Evolutionary conservation across 2,797 vertebrate genomes (phyloP).

Genomic region (Acipenser ruthenus): DNA sequence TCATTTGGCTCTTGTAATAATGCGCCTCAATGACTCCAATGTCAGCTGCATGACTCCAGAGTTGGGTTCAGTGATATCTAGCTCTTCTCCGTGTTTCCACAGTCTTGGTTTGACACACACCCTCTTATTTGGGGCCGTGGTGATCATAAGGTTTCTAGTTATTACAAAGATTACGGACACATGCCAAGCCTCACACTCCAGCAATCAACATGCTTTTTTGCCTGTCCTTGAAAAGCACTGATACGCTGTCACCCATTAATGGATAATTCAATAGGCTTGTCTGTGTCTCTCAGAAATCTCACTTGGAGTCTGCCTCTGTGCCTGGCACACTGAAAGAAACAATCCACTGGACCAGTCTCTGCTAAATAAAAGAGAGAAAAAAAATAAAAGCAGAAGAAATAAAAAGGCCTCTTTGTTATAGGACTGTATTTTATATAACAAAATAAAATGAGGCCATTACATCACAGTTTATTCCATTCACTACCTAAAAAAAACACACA

Average conservation of each 20-base stretch:
- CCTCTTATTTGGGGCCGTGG: neutral
- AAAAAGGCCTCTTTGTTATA: too few species aligned
- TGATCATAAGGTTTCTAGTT: neutral
- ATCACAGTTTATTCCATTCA: too few species aligned
- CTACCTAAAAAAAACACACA: too few species aligned
- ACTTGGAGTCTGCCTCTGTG: neutral
- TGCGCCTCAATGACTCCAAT: too few species aligned
- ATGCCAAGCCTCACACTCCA: slow-evolving; percentile 4
- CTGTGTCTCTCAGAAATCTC: slow-evolving; percentile 1
- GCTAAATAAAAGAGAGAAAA: neutral
- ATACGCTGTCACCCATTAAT: neutral
- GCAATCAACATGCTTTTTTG: slow-evolving; percentile 6
- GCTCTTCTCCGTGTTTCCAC: neutral
- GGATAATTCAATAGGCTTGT: neutral
- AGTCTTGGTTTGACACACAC: neutral
- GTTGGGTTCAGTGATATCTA: too few species aligned
- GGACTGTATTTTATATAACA: too few species aligned
- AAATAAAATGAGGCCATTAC: too few species aligned
- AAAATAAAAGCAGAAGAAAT: too few species aligned
- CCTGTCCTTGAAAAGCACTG: neutral
- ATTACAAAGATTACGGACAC: neutral
- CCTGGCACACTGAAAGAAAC: neutral
- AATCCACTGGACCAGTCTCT: slow-evolving; percentile 4
- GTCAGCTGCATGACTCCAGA: too few species aligned
- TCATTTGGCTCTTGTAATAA: too few species aligned